phyloP scores from a whole-genome alignment of 1,140 invertebrate genomes.

The Hylyphantes graminicola region DNA sequence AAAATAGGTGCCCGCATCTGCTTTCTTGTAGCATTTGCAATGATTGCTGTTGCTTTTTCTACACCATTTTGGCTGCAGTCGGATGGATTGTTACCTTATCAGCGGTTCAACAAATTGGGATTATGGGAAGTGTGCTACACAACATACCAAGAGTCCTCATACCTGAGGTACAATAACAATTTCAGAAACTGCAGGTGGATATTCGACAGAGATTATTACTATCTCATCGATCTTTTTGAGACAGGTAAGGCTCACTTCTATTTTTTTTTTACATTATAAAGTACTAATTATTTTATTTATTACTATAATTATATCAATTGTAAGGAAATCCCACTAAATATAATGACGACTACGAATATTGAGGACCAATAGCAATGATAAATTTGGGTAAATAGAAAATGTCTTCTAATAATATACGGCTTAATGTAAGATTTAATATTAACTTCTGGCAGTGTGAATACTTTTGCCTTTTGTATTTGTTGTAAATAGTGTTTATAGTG shows the following conservation, averaged over 20 bases:
- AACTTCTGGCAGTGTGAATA: no score
- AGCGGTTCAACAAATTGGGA: conserved; percentile 62
- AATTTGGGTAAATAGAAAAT: no score
- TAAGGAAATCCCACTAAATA: no score
- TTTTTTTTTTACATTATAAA: not conserved
- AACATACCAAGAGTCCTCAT: conserved; percentile 54
- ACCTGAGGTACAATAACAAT: conserved; percentile 61
- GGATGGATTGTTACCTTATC: conserved; percentile 57
- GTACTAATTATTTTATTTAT: not conserved
- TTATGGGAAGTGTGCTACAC: conserved; percentile 63
- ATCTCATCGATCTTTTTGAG: conserved; percentile 62
- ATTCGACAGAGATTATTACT: conserved; percentile 63
- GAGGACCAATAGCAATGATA: no score
- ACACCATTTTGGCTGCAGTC: conserved; percentile 63
- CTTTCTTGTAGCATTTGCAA: conserved; percentile 47
- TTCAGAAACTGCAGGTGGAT: conserved; percentile 63
- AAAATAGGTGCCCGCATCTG: conserved; percentile 36
- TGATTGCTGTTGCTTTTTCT: conserved; percentile 59
- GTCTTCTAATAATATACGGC: no score
- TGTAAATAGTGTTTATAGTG: no score
- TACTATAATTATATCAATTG: no score
- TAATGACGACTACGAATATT: no score
- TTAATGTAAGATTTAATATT: no score
- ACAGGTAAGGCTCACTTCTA: conserved; percentile 54
- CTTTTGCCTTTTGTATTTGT: no score